Percentiles rank a stretch among this genome's conserved stretches.
Evolutionary conservation across 2,888 invertebrate genomes (phyloP).

Genomic region (Scelioninae gen. 1): DNA sequence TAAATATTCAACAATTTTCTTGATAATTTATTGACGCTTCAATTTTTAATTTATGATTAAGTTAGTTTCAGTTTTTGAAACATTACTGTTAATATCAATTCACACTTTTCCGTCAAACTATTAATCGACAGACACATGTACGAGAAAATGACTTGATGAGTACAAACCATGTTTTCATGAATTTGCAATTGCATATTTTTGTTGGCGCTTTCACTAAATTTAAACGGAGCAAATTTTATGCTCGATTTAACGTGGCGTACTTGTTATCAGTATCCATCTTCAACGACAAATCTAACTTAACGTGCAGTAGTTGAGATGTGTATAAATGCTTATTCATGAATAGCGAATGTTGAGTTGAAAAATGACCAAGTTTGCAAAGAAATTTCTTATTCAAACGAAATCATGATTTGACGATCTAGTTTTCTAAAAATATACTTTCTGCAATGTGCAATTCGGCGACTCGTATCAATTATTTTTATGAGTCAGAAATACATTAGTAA

Average conservation of each 20-base stretch:
- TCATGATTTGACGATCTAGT: slow-evolving; percentile 16
- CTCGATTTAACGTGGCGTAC: slow-evolving; percentile 51
- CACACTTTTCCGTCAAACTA: slow-evolving; percentile 3
- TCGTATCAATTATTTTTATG: slow-evolving; percentile 16
- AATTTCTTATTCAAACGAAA: slow-evolving; percentile 35
- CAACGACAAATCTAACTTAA: slow-evolving; percentile 44
- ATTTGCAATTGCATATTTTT: slow-evolving; percentile 41
- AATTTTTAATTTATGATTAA: too few species aligned
- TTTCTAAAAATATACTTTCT: slow-evolving; percentile 3
- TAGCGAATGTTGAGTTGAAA: slow-evolving; percentile 26
- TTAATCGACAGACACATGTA: slow-evolving; percentile 5
- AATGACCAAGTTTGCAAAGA: slow-evolving; percentile 39
- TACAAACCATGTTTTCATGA: slow-evolving; percentile 29
- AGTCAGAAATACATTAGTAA: slow-evolving; percentile 1
- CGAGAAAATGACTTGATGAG: background rate
- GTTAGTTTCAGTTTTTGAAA: too few species aligned
- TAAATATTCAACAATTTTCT: too few species aligned
- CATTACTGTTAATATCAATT: slow-evolving; percentile 17
- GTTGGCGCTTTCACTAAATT: slow-evolving; percentile 17
- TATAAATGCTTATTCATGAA: slow-evolving; percentile 43
- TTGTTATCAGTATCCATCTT: slow-evolving; percentile 59
- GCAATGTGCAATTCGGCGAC: background rate
- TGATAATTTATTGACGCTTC: too few species aligned
- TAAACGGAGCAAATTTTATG: slow-evolving; percentile 49
- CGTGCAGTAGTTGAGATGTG: slow-evolving; percentile 15